Base-by-base conservation (phyloP, 2,888 invertebrate genomes). In the Nemotelus pantherinus region DNA sequence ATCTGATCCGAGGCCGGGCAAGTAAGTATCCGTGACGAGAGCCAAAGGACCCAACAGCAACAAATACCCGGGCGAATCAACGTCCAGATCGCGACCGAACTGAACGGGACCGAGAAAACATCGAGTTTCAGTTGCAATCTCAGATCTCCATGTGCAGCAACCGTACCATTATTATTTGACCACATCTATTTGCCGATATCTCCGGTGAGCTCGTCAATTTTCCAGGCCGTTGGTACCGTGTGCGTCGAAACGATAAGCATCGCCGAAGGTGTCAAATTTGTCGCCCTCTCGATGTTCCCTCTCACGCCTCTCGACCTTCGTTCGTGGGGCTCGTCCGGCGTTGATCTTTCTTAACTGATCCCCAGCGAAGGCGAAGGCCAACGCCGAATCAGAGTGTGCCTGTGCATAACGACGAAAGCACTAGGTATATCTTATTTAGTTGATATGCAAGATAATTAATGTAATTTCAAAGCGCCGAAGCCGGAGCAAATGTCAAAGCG, bases 241-340 rank as follows among this genome's bases (percentile, higher is more conserved):
- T 75, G 75, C 64, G 75, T 75, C 64, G 64, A 75, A 74, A 64
- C 63, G 64, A 63, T 63, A 63, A 75, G 44, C 45, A 64, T 64
- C 63, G 64, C 53, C 50, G 85, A 85, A 85, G 86, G 85, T 85
- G 85, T 85, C 85, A 86, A 86, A 85, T 85, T 85, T 86, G 85
- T 85, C 85, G 85, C 85, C 85, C 86, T 84, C 43, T 41, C 70
- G 55, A 71, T 55, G 70, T 10, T 39, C 57, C 85, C 85, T 85
- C 85, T 85, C 85, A 84, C 80, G 7, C 6, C 25, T 75, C 45
- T 5, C 25, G 25, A 25, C 25, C 25, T 25, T 25, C 25, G 25
- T 1, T 25, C 25, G 25, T 25, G 25, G 25, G 25, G 25, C 45
- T 74, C 47, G 45, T 74, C 45, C 41, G n/a, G n/a, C 70, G 68